Evolutionary conservation across 2,113 vertebrate genomes (phyloP).

Genomic region (Eonycteris spelaea): DNA sequence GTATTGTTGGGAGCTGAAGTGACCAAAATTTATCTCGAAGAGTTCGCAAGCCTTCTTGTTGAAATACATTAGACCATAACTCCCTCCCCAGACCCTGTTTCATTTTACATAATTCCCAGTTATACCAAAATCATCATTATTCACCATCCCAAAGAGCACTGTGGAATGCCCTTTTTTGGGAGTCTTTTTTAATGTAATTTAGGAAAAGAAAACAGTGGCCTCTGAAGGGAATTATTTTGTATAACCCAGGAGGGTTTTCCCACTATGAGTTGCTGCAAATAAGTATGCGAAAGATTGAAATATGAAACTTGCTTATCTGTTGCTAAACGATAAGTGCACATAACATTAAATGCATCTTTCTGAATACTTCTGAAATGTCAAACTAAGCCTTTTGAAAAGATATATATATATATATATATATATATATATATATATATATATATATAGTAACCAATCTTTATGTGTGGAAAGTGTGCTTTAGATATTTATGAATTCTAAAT

Average conservation of each 20-base stretch:
- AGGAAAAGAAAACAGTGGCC: constrained; percentile 10
- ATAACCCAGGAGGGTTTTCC: constrained; percentile 16
- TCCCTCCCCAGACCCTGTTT: background rate
- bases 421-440: too few species aligned
- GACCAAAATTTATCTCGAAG: background rate
- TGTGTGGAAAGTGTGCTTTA: constrained; percentile 20
- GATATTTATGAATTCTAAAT: background rate
- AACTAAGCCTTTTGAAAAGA: constrained; percentile 40
- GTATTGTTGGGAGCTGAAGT: background rate
- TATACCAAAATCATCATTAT: background rate
- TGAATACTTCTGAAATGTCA: constrained; percentile 39
- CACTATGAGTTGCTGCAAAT: constrained; percentile 35
- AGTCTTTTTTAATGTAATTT: constrained; percentile 38
- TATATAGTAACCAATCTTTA: background rate
- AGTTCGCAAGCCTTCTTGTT: background rate
- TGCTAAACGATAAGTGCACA: constrained; percentile 21
- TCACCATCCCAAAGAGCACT: background rate
- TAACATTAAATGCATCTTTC: constrained; percentile 32
- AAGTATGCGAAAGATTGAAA: constrained; percentile 55
- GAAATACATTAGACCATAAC: background rate
- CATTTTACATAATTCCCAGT: background rate
- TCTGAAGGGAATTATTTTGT: constrained; percentile 39
- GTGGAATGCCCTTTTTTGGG: constrained; percentile 7
- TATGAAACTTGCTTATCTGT: constrained; percentile 1
- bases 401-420: background rate